Evolutionary conservation across 1,140 invertebrate genomes (phyloP).

Genomic region (Rhagoletis zephyria): DNA sequence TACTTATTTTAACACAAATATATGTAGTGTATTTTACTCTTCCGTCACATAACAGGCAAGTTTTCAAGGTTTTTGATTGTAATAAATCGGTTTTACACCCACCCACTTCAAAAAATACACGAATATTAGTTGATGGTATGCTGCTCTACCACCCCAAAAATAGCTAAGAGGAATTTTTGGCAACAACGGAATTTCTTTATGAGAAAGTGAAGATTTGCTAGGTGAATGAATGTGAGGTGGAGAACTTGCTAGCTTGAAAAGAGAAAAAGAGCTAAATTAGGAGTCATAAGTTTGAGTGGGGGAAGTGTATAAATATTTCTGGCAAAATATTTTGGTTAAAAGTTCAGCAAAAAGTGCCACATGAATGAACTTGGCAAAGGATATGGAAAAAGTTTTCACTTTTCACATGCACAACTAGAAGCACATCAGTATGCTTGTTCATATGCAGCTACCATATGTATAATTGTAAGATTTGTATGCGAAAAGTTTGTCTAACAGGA

Average conservation of each 20-base stretch:
- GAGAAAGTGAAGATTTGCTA: not conserved
- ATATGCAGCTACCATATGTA: not conserved
- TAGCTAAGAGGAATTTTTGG: slow-evolving; percentile 30
- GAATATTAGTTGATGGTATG: not conserved
- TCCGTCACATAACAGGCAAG: not conserved
- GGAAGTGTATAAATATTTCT: slow-evolving; percentile 47
- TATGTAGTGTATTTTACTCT: not conserved
- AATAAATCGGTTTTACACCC: slow-evolving; percentile 15
- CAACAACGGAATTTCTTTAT: slow-evolving; percentile 39
- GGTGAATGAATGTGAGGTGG: not conserved
- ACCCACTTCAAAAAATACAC: not conserved
- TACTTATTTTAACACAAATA: no score
- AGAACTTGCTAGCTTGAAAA: not conserved
- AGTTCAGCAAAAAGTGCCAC: slow-evolving; percentile 29
- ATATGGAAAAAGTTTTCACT: slow-evolving; percentile 51
- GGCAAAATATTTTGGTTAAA: slow-evolving; percentile 48
- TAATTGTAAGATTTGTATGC: not conserved
- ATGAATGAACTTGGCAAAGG: slow-evolving; percentile 48
- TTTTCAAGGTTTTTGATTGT: slow-evolving; percentile 45
- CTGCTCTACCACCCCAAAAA: slow-evolving; percentile 7
- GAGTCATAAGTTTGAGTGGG: slow-evolving; percentile 10
- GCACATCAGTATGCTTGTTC: not conserved
- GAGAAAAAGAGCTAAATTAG: not conserved
- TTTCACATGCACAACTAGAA: not conserved
- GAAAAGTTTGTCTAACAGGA: slow-evolving; percentile 2